Conservation (phyloP, 2,888 invertebrate genomes). For the Stegana nigrithorax region DNA sequence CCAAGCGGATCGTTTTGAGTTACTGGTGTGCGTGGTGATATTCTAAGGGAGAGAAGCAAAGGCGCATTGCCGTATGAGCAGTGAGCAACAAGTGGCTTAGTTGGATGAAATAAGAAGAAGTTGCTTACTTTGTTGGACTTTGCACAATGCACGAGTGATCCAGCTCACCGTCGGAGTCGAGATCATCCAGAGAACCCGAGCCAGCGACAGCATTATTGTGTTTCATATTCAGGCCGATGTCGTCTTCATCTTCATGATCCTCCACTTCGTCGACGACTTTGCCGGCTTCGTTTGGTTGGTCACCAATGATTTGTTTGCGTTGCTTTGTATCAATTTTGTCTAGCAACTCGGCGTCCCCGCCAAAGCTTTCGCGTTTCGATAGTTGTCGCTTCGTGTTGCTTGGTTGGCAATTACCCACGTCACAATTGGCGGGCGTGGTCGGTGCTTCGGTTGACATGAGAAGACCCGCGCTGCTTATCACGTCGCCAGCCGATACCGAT, state of each 20-base stretch:
- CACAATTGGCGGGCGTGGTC: constrained; percentile 68
- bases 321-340: constrained; percentile 70
- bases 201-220: background rate
- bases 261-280: constrained; percentile 44
- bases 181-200: constrained; percentile 54
- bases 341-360: constrained; percentile 82
- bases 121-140: constrained; percentile 68
- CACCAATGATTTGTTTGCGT: constrained; percentile 58
- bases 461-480: constrained; percentile 71
- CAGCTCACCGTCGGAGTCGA: constrained; percentile 41
- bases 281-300: constrained; percentile 25
- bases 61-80: background rate
- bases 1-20: constrained; percentile 93
- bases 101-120: no score
- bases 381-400: constrained; percentile 69
- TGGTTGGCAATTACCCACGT: constrained; percentile 49
- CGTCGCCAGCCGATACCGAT: constrained; percentile 44
- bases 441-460: constrained; percentile 69
- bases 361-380: constrained; percentile 79
- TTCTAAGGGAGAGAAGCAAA: constrained; percentile 64
- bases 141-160: constrained; percentile 45
- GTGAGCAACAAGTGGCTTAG: no score
- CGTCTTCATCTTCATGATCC: constrained; percentile 43
- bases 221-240: constrained; percentile 24
- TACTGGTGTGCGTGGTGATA: constrained; percentile 85